Evolutionary conservation across 1,140 invertebrate genomes (phyloP), one percentile per base, ranked within the genome.

Genomic region (Tachypleus tridentatus): DNA sequence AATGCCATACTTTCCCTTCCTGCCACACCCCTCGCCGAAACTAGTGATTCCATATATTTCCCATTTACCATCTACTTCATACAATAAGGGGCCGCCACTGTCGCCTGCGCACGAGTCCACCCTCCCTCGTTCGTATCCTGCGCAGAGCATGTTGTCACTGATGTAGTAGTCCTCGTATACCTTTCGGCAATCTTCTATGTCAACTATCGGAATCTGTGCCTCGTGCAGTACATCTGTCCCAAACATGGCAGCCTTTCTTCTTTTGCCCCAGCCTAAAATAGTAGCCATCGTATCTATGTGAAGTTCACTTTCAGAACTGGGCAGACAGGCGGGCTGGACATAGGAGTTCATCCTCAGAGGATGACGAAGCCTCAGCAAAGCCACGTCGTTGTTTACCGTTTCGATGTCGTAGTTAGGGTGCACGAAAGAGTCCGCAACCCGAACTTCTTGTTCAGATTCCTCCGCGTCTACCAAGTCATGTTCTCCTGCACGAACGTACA

Each of bases 21-120:
- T 85, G 4, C 91, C 93, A 73, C 93, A 96, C 29, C 91, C 92
- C 72, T 95, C 92, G 0, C 93, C 93, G 69, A 95, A 97, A 72
- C 91, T 94, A 1, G 92, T 96, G 52, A 97, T 91, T 4, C 93
- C 93, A 75, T 90, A 88, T 29, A 93, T 84, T 48, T 84, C 84
- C 87, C 88, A 90, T 58, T 71, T 68, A 4, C 48, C 74, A 4
- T 66, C 65, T 51, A 56, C 29, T 11, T 73, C 63, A 70, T 82
- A 83, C 57, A 85, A 69, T 80, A 88, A 71, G 77, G 85, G 72
- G 80, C 91, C 89, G 4, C 84, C 85, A 49, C 86, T 85, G 70
- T 84, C 83, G 3, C 83, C 83, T 0, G 80, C 78, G 71, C 83
- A 85, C 1, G 82, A 80, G 68, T 85, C 83, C 6, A 79, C 75